These are phyloP conservation scores for Hyphantria cunea DNA, from an alignment of 1,140 invertebrate genomes.

Conservation along the genomic window DNA sequence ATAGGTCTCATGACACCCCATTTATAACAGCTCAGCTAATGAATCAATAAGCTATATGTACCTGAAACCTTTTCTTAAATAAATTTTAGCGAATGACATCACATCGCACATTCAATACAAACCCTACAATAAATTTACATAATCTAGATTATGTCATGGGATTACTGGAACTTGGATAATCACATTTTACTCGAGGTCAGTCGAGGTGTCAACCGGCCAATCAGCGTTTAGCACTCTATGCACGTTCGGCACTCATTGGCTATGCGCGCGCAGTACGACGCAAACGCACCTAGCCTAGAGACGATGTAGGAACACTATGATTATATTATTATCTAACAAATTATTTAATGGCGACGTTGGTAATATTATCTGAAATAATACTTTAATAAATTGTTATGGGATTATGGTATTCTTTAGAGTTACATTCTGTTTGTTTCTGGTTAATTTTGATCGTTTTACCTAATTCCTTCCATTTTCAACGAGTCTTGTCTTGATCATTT, in stretches of 20 bases:
- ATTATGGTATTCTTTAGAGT: no score
- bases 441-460: no score
- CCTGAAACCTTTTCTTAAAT: no score
- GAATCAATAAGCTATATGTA: no score
- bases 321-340: slow-evolving; percentile 39
- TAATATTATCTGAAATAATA: neutral
- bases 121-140: slow-evolving; percentile 31
- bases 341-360: neutral
- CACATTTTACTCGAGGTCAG: slow-evolving; percentile 61
- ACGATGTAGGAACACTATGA: slow-evolving; percentile 68
- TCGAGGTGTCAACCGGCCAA: slow-evolving; percentile 24
- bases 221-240: slow-evolving; percentile 44
- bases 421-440: no score
- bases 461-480: no score
- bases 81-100: no score
- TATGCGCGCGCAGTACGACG: slow-evolving; percentile 66
- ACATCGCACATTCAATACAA: neutral
- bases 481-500: no score
- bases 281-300: slow-evolving; percentile 59
- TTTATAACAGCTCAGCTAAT: no score
- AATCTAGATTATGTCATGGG: slow-evolving; percentile 76
- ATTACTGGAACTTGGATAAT: slow-evolving; percentile 75
- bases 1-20: no score
- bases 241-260: slow-evolving; percentile 65
- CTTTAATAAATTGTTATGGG: neutral